These are phyloP conservation scores for Dolichopus griseipennis DNA, from an alignment of 2,888 invertebrate species.

Conservation along the genomic window DNA sequence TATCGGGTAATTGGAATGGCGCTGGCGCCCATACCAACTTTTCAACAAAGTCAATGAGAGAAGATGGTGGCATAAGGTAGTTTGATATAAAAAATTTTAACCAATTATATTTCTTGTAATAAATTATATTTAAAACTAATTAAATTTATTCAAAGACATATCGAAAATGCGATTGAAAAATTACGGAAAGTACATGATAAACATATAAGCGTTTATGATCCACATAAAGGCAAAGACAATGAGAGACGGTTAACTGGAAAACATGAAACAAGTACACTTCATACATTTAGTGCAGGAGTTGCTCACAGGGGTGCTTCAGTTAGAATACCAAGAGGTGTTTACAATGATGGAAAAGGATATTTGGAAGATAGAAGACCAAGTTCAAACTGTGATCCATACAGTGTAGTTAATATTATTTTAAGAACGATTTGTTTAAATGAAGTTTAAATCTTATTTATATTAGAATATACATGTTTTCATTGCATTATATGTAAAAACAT, in stretches of 20 bases:
- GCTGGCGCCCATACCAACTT: slow-evolving; percentile 96
- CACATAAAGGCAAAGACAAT: slow-evolving; percentile 92
- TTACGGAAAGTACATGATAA: slow-evolving; percentile 82
- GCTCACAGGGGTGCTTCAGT: slow-evolving; percentile 92
- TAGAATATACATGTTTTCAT: too few species aligned
- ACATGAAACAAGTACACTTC: slow-evolving; percentile 94
- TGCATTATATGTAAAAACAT: too few species aligned
- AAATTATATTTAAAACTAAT: too few species aligned
- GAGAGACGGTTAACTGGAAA: slow-evolving; percentile 87
- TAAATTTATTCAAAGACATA: slow-evolving; percentile 55
- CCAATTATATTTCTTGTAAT: not conserved
- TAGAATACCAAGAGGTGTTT: slow-evolving; percentile 84
- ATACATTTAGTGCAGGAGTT: slow-evolving; percentile 86
- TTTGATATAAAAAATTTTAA: too few species aligned
- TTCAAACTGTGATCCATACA: slow-evolving; percentile 88
- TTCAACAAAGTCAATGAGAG: slow-evolving; percentile 86
- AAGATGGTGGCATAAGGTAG: slow-evolving; percentile 74
- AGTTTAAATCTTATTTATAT: slow-evolving; percentile 7
- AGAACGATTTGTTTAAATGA: slow-evolving; percentile 71
- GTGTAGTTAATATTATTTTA: slow-evolving; percentile 74
- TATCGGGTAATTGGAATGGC: slow-evolving; percentile 84
- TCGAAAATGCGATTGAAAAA: slow-evolving; percentile 92
- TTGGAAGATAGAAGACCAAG: slow-evolving; percentile 90
- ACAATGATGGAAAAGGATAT: slow-evolving; percentile 89
- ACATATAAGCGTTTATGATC: slow-evolving; percentile 95